Evolutionary conservation across 2,113 vertebrate species (phyloP).

Genomic region (Sebastes fasciatus): DNA sequence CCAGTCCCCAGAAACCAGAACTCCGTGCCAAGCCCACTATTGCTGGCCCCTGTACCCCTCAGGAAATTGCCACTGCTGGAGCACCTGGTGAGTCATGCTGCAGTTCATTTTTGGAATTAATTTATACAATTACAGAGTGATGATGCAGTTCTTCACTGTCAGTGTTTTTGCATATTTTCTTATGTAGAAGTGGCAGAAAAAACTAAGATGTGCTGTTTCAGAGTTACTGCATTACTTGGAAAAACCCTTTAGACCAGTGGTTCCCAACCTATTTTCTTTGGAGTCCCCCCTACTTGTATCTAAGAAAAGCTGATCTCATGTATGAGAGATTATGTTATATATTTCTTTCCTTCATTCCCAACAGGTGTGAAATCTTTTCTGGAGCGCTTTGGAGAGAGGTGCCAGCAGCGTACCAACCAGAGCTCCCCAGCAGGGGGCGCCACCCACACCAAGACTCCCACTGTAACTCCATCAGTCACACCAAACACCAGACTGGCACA

Average conservation of each 20-base stretch:
- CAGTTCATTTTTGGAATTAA: not conserved
- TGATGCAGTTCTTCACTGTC: too few species aligned
- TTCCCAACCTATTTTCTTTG: too few species aligned
- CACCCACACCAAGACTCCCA: conserved; percentile 71
- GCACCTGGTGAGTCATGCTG: conserved; percentile 83
- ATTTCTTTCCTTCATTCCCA: not conserved
- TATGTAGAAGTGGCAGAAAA: not conserved
- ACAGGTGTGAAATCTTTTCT: conserved; percentile 92
- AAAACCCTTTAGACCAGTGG: not conserved
- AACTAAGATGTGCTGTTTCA: not conserved
- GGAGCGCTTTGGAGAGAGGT: conserved; percentile 93
- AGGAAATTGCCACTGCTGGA: conserved; percentile 77
- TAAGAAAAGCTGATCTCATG: too few species aligned
- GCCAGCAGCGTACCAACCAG: conserved; percentile 84
- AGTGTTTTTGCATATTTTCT: not conserved
- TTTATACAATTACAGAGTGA: not conserved
- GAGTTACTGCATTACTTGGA: not conserved
- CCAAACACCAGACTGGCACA: conserved; percentile 90
- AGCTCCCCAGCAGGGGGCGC: conserved; percentile 74
- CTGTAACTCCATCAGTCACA: conserved; percentile 80
- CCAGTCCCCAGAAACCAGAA: conserved; percentile 72
- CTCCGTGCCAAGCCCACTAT: conserved; percentile 56
- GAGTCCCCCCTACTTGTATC: too few species aligned
- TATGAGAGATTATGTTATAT: not conserved
- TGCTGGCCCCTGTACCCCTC: conserved; percentile 55